Evolutionary conservation across 2,797 vertebrate species (phyloP), one percentile per base, ranked within the genome.

Genomic region (Chloroceryle inda): DNA sequence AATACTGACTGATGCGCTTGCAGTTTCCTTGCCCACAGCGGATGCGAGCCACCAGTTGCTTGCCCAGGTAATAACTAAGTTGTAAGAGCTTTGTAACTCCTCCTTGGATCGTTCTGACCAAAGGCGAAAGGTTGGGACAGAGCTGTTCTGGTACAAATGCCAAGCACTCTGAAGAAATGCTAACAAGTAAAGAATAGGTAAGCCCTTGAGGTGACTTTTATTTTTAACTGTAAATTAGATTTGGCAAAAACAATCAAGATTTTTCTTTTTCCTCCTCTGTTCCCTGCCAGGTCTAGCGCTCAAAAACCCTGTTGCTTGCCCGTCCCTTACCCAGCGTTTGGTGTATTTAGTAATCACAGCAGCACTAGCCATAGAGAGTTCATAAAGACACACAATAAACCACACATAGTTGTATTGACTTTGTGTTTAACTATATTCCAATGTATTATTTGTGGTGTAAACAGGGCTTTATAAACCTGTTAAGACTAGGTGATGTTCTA

Each of bases 101-200:
- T 26, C 3, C 0, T 1, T 31, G n/a, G 52, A 20, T 15, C 52
- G 33, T 15, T 9, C 15, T 35, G 62, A 45, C 50, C 63, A n/a
- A n/a, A 59, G 74, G 26, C 27, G 45, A 33, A 53, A 18, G 42
- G 62, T 26, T 12, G 5, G 58, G 45, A 26, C 14, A 73, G 19
- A 29, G 31, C 31, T 44, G 31, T 35, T 58, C 27, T n/a, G 35
- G 13, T 52, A 53, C 35, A 20, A 73, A 50, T 26, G 33, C 13
- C 23, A 26, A 58, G 17, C 29, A 5, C 19, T 62, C 26, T 49
- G 37, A 13, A 45, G 24, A 77, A 47, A 38, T 7, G 19, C 11
- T 7, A 29, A 22, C 45, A 71, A 76, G 53, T 74, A 59, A 37
- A 56, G 18, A 66, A 10, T 8, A 37, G 27, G 13, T 42, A 58